phyloP scores from a whole-genome alignment of 2,797 vertebrate genomes.

The Lycodopsis pacificus region DNA sequence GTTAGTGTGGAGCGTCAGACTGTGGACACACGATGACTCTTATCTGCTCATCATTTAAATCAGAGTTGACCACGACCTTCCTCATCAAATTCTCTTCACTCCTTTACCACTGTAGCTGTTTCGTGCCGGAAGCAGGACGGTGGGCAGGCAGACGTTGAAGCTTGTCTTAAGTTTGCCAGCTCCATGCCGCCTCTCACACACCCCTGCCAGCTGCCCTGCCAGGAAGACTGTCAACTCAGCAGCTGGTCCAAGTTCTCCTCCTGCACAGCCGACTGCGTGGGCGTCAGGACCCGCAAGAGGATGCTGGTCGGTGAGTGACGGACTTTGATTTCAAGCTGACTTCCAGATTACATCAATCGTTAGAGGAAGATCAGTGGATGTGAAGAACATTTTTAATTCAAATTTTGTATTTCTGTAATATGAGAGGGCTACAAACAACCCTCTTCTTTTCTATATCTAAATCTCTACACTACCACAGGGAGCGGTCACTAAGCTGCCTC shows the following conservation, averaged over 20 bases:
- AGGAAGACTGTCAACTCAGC: constrained; percentile 96
- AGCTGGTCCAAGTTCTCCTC: constrained; percentile 97
- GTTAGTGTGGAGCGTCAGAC: neutral
- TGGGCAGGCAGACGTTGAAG: constrained; percentile 88
- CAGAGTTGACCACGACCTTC: neutral
- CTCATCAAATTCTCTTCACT: neutral
- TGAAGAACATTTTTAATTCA: neutral
- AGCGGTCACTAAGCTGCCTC: neutral
- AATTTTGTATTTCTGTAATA: neutral
- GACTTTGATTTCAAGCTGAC: neutral
- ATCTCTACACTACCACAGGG: neutral
- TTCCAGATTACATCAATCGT: constrained; percentile 3
- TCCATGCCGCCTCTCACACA: constrained; percentile 92
- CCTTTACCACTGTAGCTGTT: constrained; percentile 83
- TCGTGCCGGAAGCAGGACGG: constrained; percentile 95
- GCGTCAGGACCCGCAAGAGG: constrained; percentile 92
- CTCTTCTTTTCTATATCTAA: neutral
- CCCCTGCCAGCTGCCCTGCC: constrained; percentile 93
- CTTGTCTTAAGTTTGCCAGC: constrained; percentile 89
- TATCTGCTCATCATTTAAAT: neutral
- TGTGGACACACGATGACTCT: neutral
- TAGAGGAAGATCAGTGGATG: neutral
- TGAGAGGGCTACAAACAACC: neutral
- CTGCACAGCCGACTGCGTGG: constrained; percentile 93
- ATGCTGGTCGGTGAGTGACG: constrained; percentile 87